Evolutionary conservation across 2,113 vertebrate species (phyloP), one percentile per base, ranked within the genome.

Genomic region (Grammomys surdaster): DNA sequence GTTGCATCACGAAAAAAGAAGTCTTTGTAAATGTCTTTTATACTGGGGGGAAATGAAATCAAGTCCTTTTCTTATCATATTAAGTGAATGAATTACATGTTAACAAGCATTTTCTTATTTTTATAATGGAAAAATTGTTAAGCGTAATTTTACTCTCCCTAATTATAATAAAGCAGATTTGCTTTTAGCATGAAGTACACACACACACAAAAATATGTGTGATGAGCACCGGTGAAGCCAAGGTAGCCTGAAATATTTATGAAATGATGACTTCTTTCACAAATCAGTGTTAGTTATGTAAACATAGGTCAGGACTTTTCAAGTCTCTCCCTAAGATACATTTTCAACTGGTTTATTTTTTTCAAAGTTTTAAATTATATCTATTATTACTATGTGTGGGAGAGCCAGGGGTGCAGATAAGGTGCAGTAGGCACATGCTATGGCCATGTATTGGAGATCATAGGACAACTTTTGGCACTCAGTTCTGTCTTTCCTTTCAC

Each of bases 31-130:
- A 90, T 95, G 89, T 82, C 46, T 97, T 97, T 96, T 95, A 81
- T 95, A 95, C 89, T 82, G 73, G 72, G 60, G 75, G 67, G 26
- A 95, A 96, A 95, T 97, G 84, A 96, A 98, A 97, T 96, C 90
- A 97, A 97, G 73, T 87, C 89, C 60, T 93, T 95, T 95, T 77
- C 94, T 95, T 94, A 97, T 81, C 95, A 76, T 63, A 93, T 96
- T 97, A 97, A 96, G 81, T 89, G 95, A 97, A 89, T 95, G 90
- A 86, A 97, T 97, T 94, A 81, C 51, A 96, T 51, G 69, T 92
- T 97, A 97, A 96, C 95, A 96, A 96, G 90, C 63, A 95, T 96
- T 97, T 97, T 97, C 95, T 97, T 97, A 96, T 96, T 97, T 95
- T 97, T 95, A 65, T 97, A 96, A 97, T 95, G 91, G 89, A 95